Evolutionary conservation across 2,113 vertebrate genomes (phyloP), one percentile per base, ranked within the genome.

Genomic region (Pardalotus punctatus): DNA sequence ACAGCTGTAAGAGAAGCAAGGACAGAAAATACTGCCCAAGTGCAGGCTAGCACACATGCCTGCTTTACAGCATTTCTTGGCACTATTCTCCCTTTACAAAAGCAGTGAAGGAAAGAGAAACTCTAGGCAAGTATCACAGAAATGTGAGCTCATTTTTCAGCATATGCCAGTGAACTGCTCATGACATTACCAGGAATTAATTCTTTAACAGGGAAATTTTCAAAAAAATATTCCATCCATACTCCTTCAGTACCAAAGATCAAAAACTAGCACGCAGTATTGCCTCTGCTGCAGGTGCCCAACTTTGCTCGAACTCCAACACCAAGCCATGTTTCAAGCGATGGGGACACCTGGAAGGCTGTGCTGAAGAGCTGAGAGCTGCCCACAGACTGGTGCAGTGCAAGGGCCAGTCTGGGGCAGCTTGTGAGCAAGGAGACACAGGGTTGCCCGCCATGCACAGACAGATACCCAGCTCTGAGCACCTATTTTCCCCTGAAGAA

Each of bases 1-100:
- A 95, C 96, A 96, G 97, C 93, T 96, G 94, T 97, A 97, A 91
- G 85, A 83, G 70, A 95, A 97, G 96, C 76, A 96, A 93, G 66
- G 58, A 50, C 3, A 18, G 92, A 95, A 71, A 88, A 94, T 87
- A 91, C 48, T 86, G 74, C 65, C 54, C 66, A 81, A 94, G 51
- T 16, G 77, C 66, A 93, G 62, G 86, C 83, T 86, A 74, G 66
- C 11, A 4, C 47, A 92, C 23, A 45, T 28, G 72, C 91, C 79
- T 88, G 53, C 60, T 96, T 65, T 36, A 84, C 42, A 87, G 80
- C 15, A 5, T 66, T 81, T 70, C 50, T 88, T 93, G 80, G 92
- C 51, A 54, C 60, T 80, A 13, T 27, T 73, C 69, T 79, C 77
- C 36, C 43, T 57, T 73, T 42, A 54, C 23, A 77, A 94, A 89